These are phyloP conservation scores for Hemichromis elongatus DNA, from an alignment of 2,113 vertebrate genomes.

Conservation along the genomic window DNA sequence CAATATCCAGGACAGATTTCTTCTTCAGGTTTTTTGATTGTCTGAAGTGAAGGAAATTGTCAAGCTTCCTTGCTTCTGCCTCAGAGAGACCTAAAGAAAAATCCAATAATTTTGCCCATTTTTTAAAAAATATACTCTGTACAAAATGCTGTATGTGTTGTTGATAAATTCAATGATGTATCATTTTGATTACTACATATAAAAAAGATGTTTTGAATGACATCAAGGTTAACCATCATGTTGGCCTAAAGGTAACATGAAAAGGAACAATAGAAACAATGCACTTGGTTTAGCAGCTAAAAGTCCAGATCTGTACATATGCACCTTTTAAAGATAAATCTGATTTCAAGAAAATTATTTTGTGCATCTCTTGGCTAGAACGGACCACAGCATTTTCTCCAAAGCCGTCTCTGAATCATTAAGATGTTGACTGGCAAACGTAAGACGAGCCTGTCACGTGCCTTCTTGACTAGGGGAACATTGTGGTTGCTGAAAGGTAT, in stretches of 20 bases:
- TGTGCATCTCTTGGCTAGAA: too few relatives aligned
- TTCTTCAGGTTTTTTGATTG: slow-evolving; percentile 76
- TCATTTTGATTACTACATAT: neutral
- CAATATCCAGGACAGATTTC: slow-evolving; percentile 80
- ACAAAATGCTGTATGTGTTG: neutral
- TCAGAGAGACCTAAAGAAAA: slow-evolving; percentile 79
- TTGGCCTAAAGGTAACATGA: neutral
- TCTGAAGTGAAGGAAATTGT: slow-evolving; percentile 86
- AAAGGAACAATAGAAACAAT: neutral
- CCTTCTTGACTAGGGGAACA: neutral
- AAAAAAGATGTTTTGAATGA: neutral
- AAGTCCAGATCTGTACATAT: neutral
- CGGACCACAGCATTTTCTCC: too few relatives aligned
- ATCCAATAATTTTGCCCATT: neutral
- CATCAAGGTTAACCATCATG: neutral
- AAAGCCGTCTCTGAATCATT: too few relatives aligned
- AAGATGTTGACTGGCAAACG: neutral
- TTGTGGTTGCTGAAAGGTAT: neutral
- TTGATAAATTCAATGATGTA: neutral
- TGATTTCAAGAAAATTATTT: too few relatives aligned
- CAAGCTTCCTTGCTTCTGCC: slow-evolving; percentile 79
- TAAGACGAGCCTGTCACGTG: neutral
- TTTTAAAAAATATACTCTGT: neutral
- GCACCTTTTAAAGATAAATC: too few relatives aligned
- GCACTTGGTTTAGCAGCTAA: neutral